Percentiles rank a stretch among this genome's conserved stretches.
phyloP scores from a whole-genome alignment of 2,888 invertebrate genomes.

The Calameuta pallipes region DNA sequence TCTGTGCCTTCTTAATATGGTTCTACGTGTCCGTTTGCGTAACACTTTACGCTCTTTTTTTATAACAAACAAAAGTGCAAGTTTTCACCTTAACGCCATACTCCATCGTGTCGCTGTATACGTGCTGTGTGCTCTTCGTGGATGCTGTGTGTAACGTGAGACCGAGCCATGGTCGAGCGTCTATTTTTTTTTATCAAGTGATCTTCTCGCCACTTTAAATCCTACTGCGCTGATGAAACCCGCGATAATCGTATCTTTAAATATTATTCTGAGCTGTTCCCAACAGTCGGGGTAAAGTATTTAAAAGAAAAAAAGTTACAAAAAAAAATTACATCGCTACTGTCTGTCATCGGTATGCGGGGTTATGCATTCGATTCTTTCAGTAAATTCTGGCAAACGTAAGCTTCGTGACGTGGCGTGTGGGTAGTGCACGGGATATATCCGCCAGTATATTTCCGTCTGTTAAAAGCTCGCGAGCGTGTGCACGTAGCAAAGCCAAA shows the following conservation, averaged over 20 bases:
- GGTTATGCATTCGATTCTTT: background rate
- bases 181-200: background rate
- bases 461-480: background rate
- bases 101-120: background rate
- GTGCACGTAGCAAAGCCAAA: slow-evolving; percentile 1
- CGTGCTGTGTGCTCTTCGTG: background rate
- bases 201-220: background rate
- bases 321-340: background rate
- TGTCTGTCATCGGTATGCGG: background rate
- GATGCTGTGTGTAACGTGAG: background rate
- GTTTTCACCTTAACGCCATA: background rate
- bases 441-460: background rate
- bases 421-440: background rate
- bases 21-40: background rate
- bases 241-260: background rate
- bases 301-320: background rate
- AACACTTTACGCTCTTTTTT: background rate
- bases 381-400: background rate
- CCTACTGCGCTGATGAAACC: background rate
- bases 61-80: background rate
- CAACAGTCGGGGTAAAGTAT: background rate
- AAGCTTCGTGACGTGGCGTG: background rate
- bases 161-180: background rate
- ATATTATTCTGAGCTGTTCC: background rate
- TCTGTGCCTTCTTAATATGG: background rate